Percentiles rank a stretch among this genome's conserved stretches.
phyloP scores from a whole-genome alignment of 2,797 vertebrate species.

The Enteromius trimaculatus region DNA sequence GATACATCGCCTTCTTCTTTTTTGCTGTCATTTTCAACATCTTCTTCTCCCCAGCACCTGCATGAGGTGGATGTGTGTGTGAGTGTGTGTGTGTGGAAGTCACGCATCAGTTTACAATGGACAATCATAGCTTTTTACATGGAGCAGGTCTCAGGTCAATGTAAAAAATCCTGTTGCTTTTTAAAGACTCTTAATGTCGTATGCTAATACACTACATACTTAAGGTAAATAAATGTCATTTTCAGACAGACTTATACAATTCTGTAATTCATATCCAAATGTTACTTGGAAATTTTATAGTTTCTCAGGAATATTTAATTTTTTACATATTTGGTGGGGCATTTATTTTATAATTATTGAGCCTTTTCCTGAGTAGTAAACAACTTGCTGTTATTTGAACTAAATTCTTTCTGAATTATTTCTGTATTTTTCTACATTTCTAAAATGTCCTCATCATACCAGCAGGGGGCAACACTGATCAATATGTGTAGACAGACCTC shows the following conservation, averaged over 20 bases:
- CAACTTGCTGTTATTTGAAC: neutral
- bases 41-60: constrained; percentile 81
- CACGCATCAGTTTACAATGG: neutral
- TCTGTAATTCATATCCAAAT: neutral
- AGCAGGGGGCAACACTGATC: constrained; percentile 48
- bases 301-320: neutral
- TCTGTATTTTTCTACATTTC: too few species aligned
- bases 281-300: neutral
- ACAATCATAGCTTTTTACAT: constrained; percentile 15
- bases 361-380: neutral
- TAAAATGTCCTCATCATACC: neutral
- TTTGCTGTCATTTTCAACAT: constrained; percentile 89
- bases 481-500: neutral
- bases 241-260: neutral
- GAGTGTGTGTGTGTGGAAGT: neutral
- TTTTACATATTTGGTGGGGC: neutral
- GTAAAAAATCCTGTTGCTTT: neutral
- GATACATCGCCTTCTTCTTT: constrained; percentile 77
- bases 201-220: neutral
- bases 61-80: neutral
- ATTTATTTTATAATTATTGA: neutral
- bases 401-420: too few species aligned
- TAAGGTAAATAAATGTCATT: neutral
- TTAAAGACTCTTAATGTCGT: neutral
- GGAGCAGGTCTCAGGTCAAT: constrained; percentile 9